A percentile compares a stretch with the other conserved stretches of the same genome.
phyloP scores from a whole-genome alignment of 2,113 vertebrate genomes.

The Tragelaphus scriptus region DNA sequence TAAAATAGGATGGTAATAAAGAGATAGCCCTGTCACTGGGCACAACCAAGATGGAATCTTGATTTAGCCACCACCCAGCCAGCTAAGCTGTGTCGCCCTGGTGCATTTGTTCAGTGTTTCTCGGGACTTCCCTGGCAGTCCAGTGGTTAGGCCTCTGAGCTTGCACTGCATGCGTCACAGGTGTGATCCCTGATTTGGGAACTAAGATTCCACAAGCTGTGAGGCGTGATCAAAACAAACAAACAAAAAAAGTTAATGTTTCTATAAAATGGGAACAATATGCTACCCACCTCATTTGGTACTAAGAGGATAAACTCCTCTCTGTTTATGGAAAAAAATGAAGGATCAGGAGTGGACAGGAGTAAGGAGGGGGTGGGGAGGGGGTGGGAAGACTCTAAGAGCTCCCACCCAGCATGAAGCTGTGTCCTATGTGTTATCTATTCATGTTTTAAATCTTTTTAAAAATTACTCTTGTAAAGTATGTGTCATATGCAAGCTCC shows the following conservation, averaged over 20 bases:
- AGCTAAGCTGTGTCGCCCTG: not conserved
- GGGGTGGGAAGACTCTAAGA: not conserved
- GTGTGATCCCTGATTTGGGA: not conserved
- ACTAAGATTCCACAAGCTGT: not conserved
- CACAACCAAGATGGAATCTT: not conserved
- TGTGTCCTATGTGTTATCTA: not conserved
- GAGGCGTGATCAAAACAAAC: not conserved
- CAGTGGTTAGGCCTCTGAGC: not conserved
- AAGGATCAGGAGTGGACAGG: not conserved
- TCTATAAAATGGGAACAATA: not conserved
- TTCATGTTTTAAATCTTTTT: not conserved
- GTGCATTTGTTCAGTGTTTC: not conserved
- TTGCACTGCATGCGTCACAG: not conserved
- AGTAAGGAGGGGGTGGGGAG: rapidly evolving
- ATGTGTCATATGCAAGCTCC: no score
- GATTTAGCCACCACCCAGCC: not conserved
- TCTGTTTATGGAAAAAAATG: not conserved
- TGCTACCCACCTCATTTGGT: not conserved
- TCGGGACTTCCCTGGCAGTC: not conserved
- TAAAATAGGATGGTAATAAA: not conserved
- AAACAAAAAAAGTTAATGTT: not conserved
- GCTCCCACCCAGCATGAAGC: not conserved
- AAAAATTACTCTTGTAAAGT: not conserved
- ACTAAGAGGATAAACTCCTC: not conserved
- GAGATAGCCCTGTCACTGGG: not conserved